phyloP scores from a whole-genome alignment of 2,113 vertebrate genomes.

The Siniperca chuatsi region DNA sequence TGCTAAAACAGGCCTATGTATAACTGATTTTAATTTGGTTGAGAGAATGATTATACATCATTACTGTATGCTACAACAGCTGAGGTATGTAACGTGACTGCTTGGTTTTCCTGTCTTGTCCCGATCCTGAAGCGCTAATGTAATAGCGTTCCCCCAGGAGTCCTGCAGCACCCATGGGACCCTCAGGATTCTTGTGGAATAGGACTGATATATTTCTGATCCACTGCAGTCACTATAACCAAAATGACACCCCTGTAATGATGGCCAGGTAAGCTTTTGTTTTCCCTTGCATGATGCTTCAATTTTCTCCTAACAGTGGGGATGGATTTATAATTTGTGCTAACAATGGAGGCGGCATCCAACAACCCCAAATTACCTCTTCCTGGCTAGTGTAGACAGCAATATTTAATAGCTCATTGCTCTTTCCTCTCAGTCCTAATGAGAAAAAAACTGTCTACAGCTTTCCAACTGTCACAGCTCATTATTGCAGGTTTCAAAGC shows the following conservation, averaged over 20 bases:
- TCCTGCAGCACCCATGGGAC: background rate
- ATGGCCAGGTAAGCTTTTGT: constrained; percentile 5
- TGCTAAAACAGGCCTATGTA: background rate
- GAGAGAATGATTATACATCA: background rate
- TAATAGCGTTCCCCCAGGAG: background rate
- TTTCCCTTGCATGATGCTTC: background rate
- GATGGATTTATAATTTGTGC: constrained; percentile 23
- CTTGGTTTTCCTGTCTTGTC: background rate
- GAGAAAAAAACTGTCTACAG: constrained; percentile 39
- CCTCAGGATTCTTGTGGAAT: background rate
- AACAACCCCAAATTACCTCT: constrained; percentile 33
- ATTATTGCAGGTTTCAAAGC: constrained; percentile 49
- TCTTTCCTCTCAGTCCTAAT: constrained; percentile 44
- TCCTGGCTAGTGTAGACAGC: constrained; percentile 3
- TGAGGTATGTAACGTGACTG: background rate
- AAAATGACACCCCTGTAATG: background rate
- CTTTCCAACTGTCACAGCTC: constrained; percentile 39
- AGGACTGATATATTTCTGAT: constrained; percentile 10
- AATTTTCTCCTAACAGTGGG: background rate
- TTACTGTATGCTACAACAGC: background rate
- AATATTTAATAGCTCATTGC: constrained; percentile 49
- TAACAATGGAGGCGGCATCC: constrained; percentile 16
- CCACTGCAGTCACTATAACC: background rate
- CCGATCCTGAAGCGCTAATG: background rate
- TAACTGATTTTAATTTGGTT: background rate